Evolutionary conservation across 2,797 vertebrate species (phyloP), one percentile per base, ranked within the genome.

Genomic region (Paedocypris micromegethes): DNA sequence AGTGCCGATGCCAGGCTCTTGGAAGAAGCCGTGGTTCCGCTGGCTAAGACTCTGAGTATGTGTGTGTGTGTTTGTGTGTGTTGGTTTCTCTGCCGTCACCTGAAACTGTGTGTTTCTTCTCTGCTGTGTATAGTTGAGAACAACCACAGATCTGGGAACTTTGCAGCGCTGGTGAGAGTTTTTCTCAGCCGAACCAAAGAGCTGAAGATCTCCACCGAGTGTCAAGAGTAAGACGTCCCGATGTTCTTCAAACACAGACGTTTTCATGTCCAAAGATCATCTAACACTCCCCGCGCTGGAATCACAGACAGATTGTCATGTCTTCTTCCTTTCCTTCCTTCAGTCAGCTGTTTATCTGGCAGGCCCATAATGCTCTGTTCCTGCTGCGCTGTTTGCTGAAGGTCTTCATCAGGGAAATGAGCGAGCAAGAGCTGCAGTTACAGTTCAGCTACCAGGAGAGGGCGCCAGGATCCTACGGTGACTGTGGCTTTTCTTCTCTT

Each of bases 311-410:
- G 9, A 44, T 43, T 8, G 40, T 67, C 50, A 67, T 53, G 3
- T 3, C 9, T 59, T 68, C 0, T 45, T 5, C 3, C 38, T 8
- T 6, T 61, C 56, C 37, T 62, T 67, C 66, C 51, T 48, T 52
- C 78, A 99, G 97, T 88, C 96, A 98, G 83, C 87, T 98, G 80
- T 98, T 98, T 73, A 98, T 99, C 80, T 99, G 95, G 96, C 97
- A 98, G 82, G 94, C 95, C 68, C 94, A 98, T 88, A 98, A 99
- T 9, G 94, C 96, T 3, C 83, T 99, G 70, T 96, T 98, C 76
- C 94, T 99, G 81, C 93, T 98, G 77, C 95, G 94, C 82, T 96
- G 93, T 82, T 83, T 98, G 81, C 88, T 98, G 76, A 98, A 99
- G 85, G 94, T 95, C 9, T 96, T 98, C 84, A 92, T 97, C 85